Base-by-base conservation (phyloP, 2,113 vertebrate genomes). In the Nibea coibor region DNA sequence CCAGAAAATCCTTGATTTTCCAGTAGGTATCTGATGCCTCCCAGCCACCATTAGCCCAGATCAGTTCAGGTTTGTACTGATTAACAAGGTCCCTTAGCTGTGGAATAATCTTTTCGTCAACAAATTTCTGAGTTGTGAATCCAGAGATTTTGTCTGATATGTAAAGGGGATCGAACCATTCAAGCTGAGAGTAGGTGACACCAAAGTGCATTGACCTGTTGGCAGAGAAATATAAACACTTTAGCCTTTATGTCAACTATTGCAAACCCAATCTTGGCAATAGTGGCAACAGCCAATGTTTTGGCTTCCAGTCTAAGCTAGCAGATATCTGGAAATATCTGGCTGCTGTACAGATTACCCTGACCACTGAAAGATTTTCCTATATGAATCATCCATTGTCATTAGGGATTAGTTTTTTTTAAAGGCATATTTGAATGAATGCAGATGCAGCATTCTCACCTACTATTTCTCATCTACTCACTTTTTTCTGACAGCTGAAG, bases 31-130 rank as follows among this genome's bases (percentile, higher is more conserved):
- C 97, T 0, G 97, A 95, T 22, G 96, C 95, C 69, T 97, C 97
- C 97, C 97, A 99, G 76, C 99, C 97, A 12, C 98, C 98, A 72
- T 99, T 97, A 3, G 97, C 98, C 98, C 98, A 99, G 85, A 99
- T 96, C 89, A 99, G 48, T 47, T 99, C 98, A 57, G 98, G 98
- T 83, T 95, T 94, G 88, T 99, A 99, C 17, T 31, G 0, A 11
- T 10, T 43, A 20, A 62, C 74, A 1, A 74, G 65, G n/a, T 96
- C 88, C 6, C 94, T 86, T 3, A 98, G 95, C 63, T 98, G 96
- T 47, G 97, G 97, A 88, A 98, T 90, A 0, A 87, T 77, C 92
- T 98, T 98, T 54, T 65, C 56, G 0, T 5, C 69, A 61, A 97
- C 93, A 28, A 96, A 98, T 56, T 93, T n/a, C 81, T 97, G 97